Base-by-base conservation (phyloP, 2,797 vertebrate genomes). In the Micropoecilia bifurca region DNA sequence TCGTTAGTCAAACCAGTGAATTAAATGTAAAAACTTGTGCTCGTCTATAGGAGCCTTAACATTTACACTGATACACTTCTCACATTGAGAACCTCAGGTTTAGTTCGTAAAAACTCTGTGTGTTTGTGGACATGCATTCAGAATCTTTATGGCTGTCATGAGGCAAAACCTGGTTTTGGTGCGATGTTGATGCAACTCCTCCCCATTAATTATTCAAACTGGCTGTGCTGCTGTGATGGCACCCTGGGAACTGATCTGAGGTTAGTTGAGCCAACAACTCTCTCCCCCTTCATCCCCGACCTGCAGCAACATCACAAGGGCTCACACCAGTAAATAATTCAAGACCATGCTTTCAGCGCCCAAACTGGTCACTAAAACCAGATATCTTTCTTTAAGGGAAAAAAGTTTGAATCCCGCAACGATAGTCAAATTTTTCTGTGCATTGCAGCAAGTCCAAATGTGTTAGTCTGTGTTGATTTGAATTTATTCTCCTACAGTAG, bases 151-250 rank as follows among this genome's bases (percentile, higher is more conserved):
- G 66, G 46, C 22, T 74, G 47, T 61, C 59, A 78, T n/a, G 39
- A 55, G 71, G 33, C 71, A 73, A 48, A 75, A 80, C 72, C 46
- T 22, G 13, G 33, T 33, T 43, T 71, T 43, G n/a, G 75, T 80
- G 80, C 45, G 76, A 66, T 61, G 73, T 43, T 59, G 73, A 75
- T 79, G 71, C 55, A 74, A 75, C 81, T 57, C 73, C 76, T 73
- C 50, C 73, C 57, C 74, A 89, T 92, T 74, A 91, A 92, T 90
- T 87, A 91, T 92, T 93, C 75, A 93, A 73, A 81, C 33, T 2
- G 30, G 30, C 78, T 72, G 53, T 76, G 86, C 83, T 86, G 76
- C 63, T 47, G 59, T 71, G 74, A 73, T 66, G 84, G 69, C 61
- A 63, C 73, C 66, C 46, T 41, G 76, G 74, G 81, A 84, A 46